Conservation (phyloP, 2,797 vertebrate species). For the Antrozous pallidus region DNA sequence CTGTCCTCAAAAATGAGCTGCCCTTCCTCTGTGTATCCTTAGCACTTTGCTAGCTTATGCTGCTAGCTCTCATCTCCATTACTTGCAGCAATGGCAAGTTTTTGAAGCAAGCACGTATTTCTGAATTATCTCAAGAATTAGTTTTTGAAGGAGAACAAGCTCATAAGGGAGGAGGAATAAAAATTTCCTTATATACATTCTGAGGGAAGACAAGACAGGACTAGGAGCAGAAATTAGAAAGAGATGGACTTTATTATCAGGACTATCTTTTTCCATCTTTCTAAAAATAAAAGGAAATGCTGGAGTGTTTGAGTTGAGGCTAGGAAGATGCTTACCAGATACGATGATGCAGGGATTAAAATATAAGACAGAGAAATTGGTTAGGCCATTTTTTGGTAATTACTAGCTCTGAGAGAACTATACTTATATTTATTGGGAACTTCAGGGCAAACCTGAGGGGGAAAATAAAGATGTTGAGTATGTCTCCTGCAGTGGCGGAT, state of each 20-base stretch:
- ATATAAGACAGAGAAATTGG: not conserved
- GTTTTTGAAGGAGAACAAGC: not conserved
- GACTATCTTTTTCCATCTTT: not conserved
- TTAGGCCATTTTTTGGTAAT: not conserved
- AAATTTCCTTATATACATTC: not conserved
- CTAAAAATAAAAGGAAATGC: conserved; percentile 47
- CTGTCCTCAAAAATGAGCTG: not conserved
- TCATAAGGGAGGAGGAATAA: not conserved
- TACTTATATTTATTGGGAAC: conserved; percentile 11
- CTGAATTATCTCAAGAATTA: not conserved
- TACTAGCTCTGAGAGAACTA: not conserved
- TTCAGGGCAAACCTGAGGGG: not conserved
- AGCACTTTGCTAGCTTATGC: not conserved
- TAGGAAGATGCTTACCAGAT: not conserved
- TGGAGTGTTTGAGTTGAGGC: not conserved
- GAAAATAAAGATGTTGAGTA: not conserved
- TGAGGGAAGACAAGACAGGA: not conserved
- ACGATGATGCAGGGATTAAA: not conserved
- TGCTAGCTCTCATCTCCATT: not conserved
- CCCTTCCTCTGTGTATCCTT: not conserved
- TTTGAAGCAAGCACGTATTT: not conserved
- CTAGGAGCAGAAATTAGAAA: not conserved
- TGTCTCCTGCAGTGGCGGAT: not conserved
- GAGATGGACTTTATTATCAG: not conserved
- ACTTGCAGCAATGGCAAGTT: not conserved